These are phyloP conservation scores for Toxotes jaculatrix DNA, from an alignment of 2,113 vertebrate genomes.

Conservation along the genomic window DNA sequence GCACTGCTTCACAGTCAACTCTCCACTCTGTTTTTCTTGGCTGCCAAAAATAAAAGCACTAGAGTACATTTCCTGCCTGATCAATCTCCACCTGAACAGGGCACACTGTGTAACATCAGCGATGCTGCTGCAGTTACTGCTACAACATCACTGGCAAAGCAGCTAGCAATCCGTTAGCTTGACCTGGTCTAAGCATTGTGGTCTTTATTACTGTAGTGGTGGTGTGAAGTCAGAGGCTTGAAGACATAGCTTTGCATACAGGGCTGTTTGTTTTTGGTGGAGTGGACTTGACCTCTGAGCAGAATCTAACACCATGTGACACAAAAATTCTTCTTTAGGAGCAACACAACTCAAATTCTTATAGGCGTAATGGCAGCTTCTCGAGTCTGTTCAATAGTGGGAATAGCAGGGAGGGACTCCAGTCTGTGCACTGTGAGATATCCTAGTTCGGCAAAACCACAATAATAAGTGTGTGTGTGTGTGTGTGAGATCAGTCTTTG, in stretches of 20 bases:
- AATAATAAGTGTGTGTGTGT: conserved; percentile 41
- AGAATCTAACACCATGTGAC: conserved; percentile 43
- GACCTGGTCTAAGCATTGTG: not conserved
- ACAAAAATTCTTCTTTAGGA: conserved; percentile 3
- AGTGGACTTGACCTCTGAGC: not conserved
- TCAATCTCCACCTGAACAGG: not conserved
- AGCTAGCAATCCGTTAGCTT: not conserved
- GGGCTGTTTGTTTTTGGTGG: not conserved
- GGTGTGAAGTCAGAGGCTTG: not conserved
- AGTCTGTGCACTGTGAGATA: conserved; percentile 47
- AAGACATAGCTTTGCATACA: not conserved
- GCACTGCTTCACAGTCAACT: not conserved
- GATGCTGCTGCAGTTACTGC: conserved; percentile 2
- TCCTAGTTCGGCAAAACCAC: conserved; percentile 47
- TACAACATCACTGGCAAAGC: not conserved
- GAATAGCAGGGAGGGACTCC: conserved; percentile 50
- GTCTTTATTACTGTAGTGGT: not conserved
- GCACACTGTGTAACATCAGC: not conserved
- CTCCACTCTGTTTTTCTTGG: not conserved
- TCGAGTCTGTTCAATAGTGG: conserved; percentile 22
- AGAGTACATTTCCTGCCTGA: not conserved
- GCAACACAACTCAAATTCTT: not conserved
- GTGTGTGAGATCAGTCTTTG: conserved; percentile 4
- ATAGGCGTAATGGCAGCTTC: not conserved
- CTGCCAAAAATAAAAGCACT: not conserved